Percentiles rank a stretch among this genome's conserved stretches.
These are phyloP conservation scores for Coreoperca whiteheadi DNA, from an alignment of 2,113 vertebrate species.

Conservation along the genomic window DNA sequence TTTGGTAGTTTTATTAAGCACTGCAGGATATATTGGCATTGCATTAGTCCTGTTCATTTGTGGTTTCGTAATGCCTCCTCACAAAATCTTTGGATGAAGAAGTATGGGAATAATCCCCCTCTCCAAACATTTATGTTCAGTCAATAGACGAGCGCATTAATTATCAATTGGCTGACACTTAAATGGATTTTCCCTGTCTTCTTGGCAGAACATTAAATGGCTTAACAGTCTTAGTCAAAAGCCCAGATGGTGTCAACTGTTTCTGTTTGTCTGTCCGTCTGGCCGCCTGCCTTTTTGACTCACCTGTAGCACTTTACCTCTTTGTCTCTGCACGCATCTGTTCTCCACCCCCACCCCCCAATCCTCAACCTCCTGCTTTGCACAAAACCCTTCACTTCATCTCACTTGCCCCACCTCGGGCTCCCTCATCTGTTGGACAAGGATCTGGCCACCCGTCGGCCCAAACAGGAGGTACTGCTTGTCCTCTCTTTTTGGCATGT, in stretches of 20 bases:
- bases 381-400: conserved; percentile 66
- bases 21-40: conserved; percentile 15
- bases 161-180: conserved; percentile 54
- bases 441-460: conserved; percentile 91
- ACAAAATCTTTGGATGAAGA: conserved; percentile 59
- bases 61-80: conserved; percentile 41
- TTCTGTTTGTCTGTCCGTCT: conserved; percentile 58
- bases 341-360: conserved; percentile 47
- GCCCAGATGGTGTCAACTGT: conserved; percentile 40
- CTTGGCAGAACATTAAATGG: conserved; percentile 67
- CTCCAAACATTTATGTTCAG: conserved; percentile 34
- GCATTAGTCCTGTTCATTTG: conserved; percentile 47
- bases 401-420: conserved; percentile 63
- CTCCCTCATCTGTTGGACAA: conserved; percentile 91
- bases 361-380: conserved; percentile 62
- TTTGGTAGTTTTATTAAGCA: conserved; percentile 13
- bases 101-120: conserved; percentile 53
- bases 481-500: conserved; percentile 66
- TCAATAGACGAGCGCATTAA: conserved; percentile 63
- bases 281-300: conserved; percentile 77
- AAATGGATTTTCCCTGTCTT: conserved; percentile 64
- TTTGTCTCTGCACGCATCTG: conserved; percentile 83
- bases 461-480: conserved; percentile 97
- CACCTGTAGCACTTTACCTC: conserved; percentile 80
- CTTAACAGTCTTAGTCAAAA: conserved; percentile 51